Percentiles rank a stretch among this genome's conserved stretches.
Evolutionary conservation across 2,113 vertebrate genomes (phyloP).

Genomic region (Ramphastos sulfuratus): DNA sequence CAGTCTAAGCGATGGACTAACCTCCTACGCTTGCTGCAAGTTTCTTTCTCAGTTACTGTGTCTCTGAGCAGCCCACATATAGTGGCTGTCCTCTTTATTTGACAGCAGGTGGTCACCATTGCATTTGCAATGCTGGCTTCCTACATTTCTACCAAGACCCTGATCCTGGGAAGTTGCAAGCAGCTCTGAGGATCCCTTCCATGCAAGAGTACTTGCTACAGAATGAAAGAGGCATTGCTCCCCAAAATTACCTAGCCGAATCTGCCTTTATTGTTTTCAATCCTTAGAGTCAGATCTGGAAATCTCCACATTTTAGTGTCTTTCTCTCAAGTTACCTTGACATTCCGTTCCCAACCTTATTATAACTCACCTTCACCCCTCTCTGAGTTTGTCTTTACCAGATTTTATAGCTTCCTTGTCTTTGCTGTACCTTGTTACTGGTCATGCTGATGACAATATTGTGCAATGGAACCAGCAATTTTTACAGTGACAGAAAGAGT

Average conservation of each 20-base stretch:
- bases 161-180: not conserved
- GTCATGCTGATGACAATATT: not conserved
- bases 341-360: not conserved
- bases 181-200: not conserved
- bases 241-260: not conserved
- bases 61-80: not conserved
- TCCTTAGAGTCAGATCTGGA: not conserved
- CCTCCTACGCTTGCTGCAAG: not conserved
- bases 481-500: not conserved
- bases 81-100: not conserved
- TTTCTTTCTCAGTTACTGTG: not conserved
- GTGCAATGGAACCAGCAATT: not conserved
- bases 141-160: not conserved
- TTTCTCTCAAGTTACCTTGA: not conserved
- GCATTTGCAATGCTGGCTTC: not conserved
- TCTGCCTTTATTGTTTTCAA: not conserved
- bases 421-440: not conserved
- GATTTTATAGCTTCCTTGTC: not conserved
- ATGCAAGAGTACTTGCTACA: not conserved
- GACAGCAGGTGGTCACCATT: not conserved
- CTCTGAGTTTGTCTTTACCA: not conserved
- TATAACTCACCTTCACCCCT: not conserved
- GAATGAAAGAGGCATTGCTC: not conserved
- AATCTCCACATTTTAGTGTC: not conserved
- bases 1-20: not conserved